Evolutionary conservation across 2,113 vertebrate genomes (phyloP), one percentile per base, ranked within the genome.

Genomic region (Sinocyclocheilus anophthalmus): DNA sequence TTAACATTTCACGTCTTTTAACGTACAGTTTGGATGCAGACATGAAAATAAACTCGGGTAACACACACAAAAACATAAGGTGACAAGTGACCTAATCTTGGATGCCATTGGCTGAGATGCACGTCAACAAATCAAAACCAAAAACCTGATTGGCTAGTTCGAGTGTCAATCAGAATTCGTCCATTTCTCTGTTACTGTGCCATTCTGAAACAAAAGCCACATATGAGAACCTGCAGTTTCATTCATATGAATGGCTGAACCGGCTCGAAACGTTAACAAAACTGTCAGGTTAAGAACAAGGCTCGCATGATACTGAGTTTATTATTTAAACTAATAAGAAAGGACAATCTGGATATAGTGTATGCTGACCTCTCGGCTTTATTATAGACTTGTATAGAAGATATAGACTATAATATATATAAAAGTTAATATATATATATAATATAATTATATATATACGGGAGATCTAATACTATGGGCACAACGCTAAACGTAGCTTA

Each of bases 31-130:
- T 39, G 42, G 9, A 50, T 37, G 22, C 11, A 42, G 57, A 80
- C 33, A 24, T 39, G 5, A 57, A 59, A 30, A 37, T 5, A 24
- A n/a, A 39, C 55, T n/a, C 57, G 18, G 12, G 57, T 48, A 65
- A 24, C 18, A 9, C 57, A 42, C 10, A 22, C 6, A 45, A 48
- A 24, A 50, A 45, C 12, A 48, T 24, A 7, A 75, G 6, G 72
- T 7, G 42, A 24, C 22, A 48, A 7, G 42, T 4, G 5, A 45
- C 72, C 13, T 18, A 30, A 11, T 61, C 14, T 48, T 50, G 42
- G n/a, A 0, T 0, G 0, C 20, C 0, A 94, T 93, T 95, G 92
- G 94, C 77, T 84, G 73, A 24, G 0, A 57, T 5, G 65, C 61
- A 55, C 59, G 39, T 76, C 87, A 20, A 77, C 50, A 77, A 39